Conservation (phyloP, 2,113 vertebrate genomes). For the Lonchura striata region DNA sequence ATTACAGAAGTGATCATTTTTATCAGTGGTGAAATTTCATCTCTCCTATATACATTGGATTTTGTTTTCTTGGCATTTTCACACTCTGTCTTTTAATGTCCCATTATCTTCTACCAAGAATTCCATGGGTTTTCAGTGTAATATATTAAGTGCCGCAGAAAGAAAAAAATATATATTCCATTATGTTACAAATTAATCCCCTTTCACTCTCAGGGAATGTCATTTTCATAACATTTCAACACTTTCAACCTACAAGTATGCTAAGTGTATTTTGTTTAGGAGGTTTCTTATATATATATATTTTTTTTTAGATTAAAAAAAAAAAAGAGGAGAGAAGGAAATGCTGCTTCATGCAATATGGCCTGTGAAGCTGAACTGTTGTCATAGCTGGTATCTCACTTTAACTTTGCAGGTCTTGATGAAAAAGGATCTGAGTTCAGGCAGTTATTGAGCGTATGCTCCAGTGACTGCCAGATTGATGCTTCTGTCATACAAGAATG, state of each 20-base stretch:
- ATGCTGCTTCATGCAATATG: conserved; percentile 47
- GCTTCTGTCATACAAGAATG: conserved; percentile 62
- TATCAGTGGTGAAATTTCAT: background rate
- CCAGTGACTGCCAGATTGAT: conserved; percentile 68
- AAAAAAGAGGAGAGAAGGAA: conserved; percentile 19
- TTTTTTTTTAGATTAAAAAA: background rate
- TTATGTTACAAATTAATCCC: background rate
- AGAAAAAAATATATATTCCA: background rate
- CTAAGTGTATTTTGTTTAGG: background rate
- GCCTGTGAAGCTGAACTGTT: conserved; percentile 54
- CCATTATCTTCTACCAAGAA: background rate
- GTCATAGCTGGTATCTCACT: conserved; percentile 48
- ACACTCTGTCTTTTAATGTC: background rate
- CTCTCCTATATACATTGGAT: background rate
- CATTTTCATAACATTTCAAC: background rate
- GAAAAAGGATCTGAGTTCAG: conserved; percentile 61
- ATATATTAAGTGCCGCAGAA: background rate
- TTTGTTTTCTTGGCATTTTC: background rate
- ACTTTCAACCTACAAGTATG: background rate
- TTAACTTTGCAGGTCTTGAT: conserved; percentile 59
- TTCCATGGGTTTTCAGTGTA: background rate
- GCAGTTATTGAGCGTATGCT: conserved; percentile 66
- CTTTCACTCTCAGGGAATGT: background rate
- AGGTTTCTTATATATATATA: background rate
- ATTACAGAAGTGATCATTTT: background rate